These are phyloP conservation scores for Lochmaea crataegi DNA, from an alignment of 2,888 invertebrate genomes.

Conservation along the genomic window DNA sequence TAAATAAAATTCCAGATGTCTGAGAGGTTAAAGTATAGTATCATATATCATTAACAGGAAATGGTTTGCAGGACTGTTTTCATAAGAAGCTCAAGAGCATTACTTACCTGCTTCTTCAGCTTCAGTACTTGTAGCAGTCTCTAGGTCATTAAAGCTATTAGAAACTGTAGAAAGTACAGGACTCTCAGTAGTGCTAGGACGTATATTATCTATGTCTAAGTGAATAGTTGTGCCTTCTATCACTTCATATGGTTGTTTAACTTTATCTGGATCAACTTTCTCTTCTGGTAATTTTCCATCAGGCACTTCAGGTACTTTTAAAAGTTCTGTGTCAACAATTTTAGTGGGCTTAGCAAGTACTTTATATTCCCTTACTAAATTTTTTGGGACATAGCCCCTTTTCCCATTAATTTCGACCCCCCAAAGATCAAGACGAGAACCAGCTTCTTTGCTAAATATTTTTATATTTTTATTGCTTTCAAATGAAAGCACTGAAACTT, in stretches of 20 bases:
- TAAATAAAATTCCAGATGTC: not conserved
- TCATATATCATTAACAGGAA: not conserved
- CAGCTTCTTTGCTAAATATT: slow-evolving; percentile 79
- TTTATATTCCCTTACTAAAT: slow-evolving; percentile 72
- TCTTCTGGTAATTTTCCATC: slow-evolving; percentile 15
- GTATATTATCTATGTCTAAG: slow-evolving; percentile 46
- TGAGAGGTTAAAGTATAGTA: not conserved
- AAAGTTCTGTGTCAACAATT: slow-evolving; percentile 65
- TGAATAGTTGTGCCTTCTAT: slow-evolving; percentile 78
- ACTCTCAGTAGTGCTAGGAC: slow-evolving; percentile 44
- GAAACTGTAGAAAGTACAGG: slow-evolving; percentile 41
- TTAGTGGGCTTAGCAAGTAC: slow-evolving; percentile 62
- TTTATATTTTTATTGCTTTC: slow-evolving; percentile 68
- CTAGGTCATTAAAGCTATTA: slow-evolving; percentile 23
- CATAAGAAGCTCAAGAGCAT: not conserved
- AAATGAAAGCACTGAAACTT: slow-evolving; percentile 73
- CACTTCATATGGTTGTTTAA: slow-evolving; percentile 63
- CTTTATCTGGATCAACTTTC: slow-evolving; percentile 53
- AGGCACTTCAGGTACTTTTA: slow-evolving; percentile 52
- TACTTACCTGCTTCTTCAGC: slow-evolving; percentile 29
- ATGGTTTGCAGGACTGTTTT: no score
- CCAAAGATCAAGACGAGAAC: slow-evolving; percentile 72
- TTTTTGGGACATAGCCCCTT: slow-evolving; percentile 74
- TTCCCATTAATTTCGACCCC: slow-evolving; percentile 76
- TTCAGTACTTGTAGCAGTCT: slow-evolving; percentile 13